Evolutionary conservation across 37 sponge, comb jelly and placozoan genomes (phyloP).

Genomic region (Chondrilla cf. caribensis): DNA sequence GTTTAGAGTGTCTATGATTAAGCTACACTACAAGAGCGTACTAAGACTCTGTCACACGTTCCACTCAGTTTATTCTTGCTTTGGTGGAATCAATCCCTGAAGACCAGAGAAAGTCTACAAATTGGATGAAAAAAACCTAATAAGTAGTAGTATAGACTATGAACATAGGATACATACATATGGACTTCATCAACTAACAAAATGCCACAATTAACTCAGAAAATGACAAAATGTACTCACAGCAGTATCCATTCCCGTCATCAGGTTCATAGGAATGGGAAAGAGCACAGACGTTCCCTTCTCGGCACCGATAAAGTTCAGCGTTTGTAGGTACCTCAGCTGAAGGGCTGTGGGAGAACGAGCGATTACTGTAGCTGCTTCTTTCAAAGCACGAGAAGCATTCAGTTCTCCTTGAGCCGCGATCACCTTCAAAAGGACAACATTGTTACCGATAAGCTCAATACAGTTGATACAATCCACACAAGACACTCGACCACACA

Average conservation of each 20-base stretch:
- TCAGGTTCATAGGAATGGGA: constrained; percentile 93
- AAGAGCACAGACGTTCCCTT: constrained; percentile 94
- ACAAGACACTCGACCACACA: background rate
- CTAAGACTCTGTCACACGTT: too few species aligned
- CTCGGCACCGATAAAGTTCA: constrained; percentile 89
- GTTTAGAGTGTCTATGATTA: too few species aligned
- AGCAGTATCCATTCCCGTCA: constrained; percentile 55
- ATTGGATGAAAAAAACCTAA: too few species aligned
- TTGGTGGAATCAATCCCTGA: too few species aligned
- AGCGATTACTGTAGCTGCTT: constrained; percentile 92
- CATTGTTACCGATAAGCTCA: background rate
- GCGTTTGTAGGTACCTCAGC: constrained; percentile 97
- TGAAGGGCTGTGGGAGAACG: constrained; percentile 91
- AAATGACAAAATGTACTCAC: too few species aligned
- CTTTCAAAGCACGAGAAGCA: constrained; percentile 90
- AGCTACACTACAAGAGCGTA: too few species aligned
- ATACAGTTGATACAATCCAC: background rate
- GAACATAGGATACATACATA: too few species aligned
- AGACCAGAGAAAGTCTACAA: too few species aligned
- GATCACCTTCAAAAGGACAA: constrained; percentile 62
- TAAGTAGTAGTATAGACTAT: too few species aligned
- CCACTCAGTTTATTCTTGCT: too few species aligned
- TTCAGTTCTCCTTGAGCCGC: constrained; percentile 95
- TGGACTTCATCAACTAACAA: too few species aligned
- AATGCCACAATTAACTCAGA: too few species aligned